Base-by-base conservation (phyloP, 2,888 invertebrate species). In the Ryuthela nishihirai region DNA sequence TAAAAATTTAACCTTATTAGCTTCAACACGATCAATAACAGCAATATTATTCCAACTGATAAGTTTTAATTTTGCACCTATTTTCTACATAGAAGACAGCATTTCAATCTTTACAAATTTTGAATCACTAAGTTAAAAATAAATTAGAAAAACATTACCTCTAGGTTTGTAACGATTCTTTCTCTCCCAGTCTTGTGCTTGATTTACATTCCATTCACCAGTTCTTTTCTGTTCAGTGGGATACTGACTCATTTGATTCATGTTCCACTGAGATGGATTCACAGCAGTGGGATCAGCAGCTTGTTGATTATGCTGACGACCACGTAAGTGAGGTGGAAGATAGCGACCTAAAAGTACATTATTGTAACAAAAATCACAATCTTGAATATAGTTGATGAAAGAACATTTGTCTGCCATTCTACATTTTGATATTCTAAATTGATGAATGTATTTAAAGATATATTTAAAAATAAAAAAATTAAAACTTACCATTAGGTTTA, bases 241-340 rank as follows among this genome's bases (percentile, higher is more conserved):
- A 38, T 54, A 52, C n/a, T 60, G 54, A 43, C 46, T 46, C 46
- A 49, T 38, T 17, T 18, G 18, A 12, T 21, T 12, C 23, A 18
- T 20, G 17, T 62, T 62, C 62, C 62, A 62, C 44, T 62, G 62
- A n/a, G 40, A 54, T 9, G 43, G 62, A 26, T 53, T 55, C 1
- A 52, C 45, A 39, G 42, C 54, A 39, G 38, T 34, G 32, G 52
- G 55, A 39, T 53, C 56, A 34, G 43, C 29, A 21, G n/a, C 25
- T 46, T 18, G 35, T 49, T 48, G 50, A 32, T 39, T 34, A 45
- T 52, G 55, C 12, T 44, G 56, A 18, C 56, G 47, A 34, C 32
- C 18, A 24, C 62, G 56, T 26, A 62, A 15, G 20, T 58, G 54
- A 21, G 62, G 62, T 9, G 58, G 62, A 38, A 58, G 35, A 20